A percentile compares a stretch with the other conserved stretches of the same genome.
Evolutionary conservation across 2,888 invertebrate species (phyloP).

Genomic region (Ceramica pisi): DNA sequence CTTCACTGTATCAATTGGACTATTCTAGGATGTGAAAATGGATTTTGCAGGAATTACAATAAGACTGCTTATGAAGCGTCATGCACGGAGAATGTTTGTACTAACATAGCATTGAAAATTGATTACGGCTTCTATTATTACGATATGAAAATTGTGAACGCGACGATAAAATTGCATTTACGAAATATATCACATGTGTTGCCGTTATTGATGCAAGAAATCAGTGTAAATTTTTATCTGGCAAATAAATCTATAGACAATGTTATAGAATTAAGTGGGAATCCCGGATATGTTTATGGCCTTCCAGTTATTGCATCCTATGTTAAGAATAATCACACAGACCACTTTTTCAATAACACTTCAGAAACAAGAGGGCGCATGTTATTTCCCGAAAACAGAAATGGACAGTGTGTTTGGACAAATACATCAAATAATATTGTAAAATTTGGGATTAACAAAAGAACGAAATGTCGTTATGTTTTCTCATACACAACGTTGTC

Average conservation of each 20-base stretch:
- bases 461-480: slow-evolving; percentile 83
- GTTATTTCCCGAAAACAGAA: slow-evolving; percentile 78
- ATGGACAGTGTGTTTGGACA: slow-evolving; percentile 84
- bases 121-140: slow-evolving; percentile 82
- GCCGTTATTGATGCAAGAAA: slow-evolving; percentile 77
- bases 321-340: slow-evolving; percentile 76
- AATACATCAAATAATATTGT: slow-evolving; percentile 78
- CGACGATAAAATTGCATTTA: slow-evolving; percentile 78
- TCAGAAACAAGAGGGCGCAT: slow-evolving; percentile 64
- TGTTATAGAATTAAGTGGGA: slow-evolving; percentile 91
- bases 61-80: slow-evolving; percentile 77
- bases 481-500: slow-evolving; percentile 55
- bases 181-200: slow-evolving; percentile 70
- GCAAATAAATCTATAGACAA: slow-evolving; percentile 75
- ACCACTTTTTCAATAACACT: slow-evolving; percentile 77
- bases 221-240: slow-evolving; percentile 79
- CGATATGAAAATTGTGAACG: slow-evolving; percentile 79
- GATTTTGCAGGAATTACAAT: slow-evolving; percentile 76
- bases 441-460: slow-evolving; percentile 87
- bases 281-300: slow-evolving; percentile 93
- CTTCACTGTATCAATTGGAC: slow-evolving; percentile 84
- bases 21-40: slow-evolving; percentile 75
- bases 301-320: slow-evolving; percentile 91
- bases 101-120: slow-evolving; percentile 78
- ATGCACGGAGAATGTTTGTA: slow-evolving; percentile 79